Evolutionary conservation across 1,140 invertebrate species (phyloP).

Genomic region (Ostrea denselamellosa): DNA sequence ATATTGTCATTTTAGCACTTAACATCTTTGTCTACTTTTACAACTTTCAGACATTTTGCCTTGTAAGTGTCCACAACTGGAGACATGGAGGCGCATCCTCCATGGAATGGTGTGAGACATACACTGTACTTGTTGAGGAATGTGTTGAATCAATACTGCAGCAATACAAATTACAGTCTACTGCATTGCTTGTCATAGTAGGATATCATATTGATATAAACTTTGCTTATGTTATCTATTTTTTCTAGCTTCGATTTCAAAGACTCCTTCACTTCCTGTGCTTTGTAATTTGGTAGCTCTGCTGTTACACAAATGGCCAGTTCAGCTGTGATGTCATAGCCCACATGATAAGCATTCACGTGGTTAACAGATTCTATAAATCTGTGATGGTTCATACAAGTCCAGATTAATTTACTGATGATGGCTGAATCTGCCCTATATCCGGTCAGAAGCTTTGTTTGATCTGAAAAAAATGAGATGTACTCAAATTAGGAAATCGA

Average conservation of each 20-base stretch:
- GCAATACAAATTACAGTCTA: neutral
- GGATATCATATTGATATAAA: slow-evolving; percentile 33
- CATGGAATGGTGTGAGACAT: too few relatives aligned
- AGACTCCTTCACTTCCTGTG: slow-evolving; percentile 34
- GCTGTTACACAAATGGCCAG: slow-evolving; percentile 43
- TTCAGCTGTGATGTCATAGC: slow-evolving; percentile 45
- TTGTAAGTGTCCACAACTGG: too few relatives aligned
- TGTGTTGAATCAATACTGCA: too few relatives aligned
- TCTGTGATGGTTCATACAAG: slow-evolving; percentile 46
- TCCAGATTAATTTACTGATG: slow-evolving; percentile 49
- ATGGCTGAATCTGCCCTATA: slow-evolving; percentile 39
- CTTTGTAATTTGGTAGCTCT: slow-evolving; percentile 35
- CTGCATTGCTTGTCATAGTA: neutral
- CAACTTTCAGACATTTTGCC: too few relatives aligned
- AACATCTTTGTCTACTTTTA: too few relatives aligned
- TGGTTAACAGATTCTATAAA: slow-evolving; percentile 30
- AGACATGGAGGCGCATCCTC: too few relatives aligned
- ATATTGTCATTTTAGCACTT: too few relatives aligned
- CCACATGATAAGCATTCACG: slow-evolving; percentile 45
- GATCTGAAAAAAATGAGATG: slow-evolving; percentile 30
- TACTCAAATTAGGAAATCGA: neutral
- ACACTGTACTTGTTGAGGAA: too few relatives aligned
- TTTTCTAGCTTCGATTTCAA: slow-evolving; percentile 45
- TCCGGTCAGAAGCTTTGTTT: slow-evolving; percentile 46
- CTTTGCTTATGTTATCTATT: slow-evolving; percentile 32